Base-by-base conservation (phyloP, 2,888 invertebrate genomes). In the Eurytoma adleriae region DNA sequence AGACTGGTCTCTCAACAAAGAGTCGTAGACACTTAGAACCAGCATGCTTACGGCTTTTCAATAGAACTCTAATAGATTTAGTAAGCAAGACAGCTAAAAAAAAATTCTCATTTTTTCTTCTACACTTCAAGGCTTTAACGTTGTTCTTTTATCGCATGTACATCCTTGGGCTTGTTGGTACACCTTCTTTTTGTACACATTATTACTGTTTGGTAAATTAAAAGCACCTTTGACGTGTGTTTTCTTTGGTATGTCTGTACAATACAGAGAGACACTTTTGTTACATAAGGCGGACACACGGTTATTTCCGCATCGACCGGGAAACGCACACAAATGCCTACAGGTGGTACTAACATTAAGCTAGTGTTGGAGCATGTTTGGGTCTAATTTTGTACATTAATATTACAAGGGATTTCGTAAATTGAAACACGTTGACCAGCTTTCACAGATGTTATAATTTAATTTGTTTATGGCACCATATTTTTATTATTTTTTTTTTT, bases 11-110 rank as follows among this genome's bases (percentile, higher is more conserved):
- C 57, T 68, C n/a, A 69, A 75, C 56, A 61, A 79, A 57, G 64
- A 64, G 57, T 64, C 52, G 2, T 59, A 69, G 13, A 52, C 59
- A 50, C 66, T 77, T 73, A 57, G 48, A 72, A 30, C 56, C 27
- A 80, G 77, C 68, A 72, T 77, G 77, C 73, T 77, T 80, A 64
- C 27, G 24, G 69, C 52, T 67, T 72, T 64, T 59, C 20, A 62
- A 67, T 40, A 18, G 57, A 67, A 67, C 67, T 62, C 52, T 66
- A 59, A 52, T 67, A 13, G 66, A 78, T 24, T 71, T 24, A 57
- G 18, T 77, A 64, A 4, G 20, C 18, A 16, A 48, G 24, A 16
- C 10, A n/a, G 13, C 50, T 68, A 50, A 24, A 14, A 24, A 14
- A 48, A 20, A 69, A 54, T 5, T 54, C 10, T 54, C 13, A 54